Conservation (phyloP, 2,113 vertebrate species). For the Lycaon pictus region DNA sequence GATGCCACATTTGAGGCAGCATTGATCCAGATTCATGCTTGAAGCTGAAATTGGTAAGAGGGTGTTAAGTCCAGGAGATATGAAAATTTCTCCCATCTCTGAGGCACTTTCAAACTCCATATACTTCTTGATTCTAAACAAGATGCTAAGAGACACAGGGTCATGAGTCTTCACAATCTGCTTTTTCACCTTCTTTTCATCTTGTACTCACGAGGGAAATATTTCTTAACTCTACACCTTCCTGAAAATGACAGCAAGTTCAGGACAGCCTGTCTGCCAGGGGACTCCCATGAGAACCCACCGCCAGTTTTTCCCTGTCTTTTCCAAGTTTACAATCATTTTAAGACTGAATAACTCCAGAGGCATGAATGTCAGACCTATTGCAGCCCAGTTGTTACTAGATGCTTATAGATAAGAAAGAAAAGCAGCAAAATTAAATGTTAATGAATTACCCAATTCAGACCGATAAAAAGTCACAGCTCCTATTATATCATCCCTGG, state of each 20-base stretch:
- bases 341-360: slow-evolving; percentile 65
- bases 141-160: slow-evolving; percentile 19
- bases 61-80: neutral
- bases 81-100: neutral
- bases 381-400: neutral
- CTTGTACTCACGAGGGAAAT: slow-evolving; percentile 57
- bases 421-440: slow-evolving; percentile 56
- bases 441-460: neutral
- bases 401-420: neutral
- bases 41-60: neutral
- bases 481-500: neutral
- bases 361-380: slow-evolving; percentile 33
- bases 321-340: slow-evolving; percentile 64
- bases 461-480: neutral
- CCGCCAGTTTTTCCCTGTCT: slow-evolving; percentile 11
- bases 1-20: neutral
- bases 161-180: slow-evolving; percentile 8
- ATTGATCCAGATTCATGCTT: neutral
- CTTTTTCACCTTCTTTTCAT: slow-evolving; percentile 56
- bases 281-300: slow-evolving; percentile 20
- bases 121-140: neutral
- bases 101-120: slow-evolving; percentile 16
- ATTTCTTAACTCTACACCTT: slow-evolving; percentile 61
- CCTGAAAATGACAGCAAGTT: slow-evolving; percentile 71
- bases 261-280: slow-evolving; percentile 59